Conservation (phyloP, 2,113 vertebrate species). For the Oncorhynchus tshawytscha region DNA sequence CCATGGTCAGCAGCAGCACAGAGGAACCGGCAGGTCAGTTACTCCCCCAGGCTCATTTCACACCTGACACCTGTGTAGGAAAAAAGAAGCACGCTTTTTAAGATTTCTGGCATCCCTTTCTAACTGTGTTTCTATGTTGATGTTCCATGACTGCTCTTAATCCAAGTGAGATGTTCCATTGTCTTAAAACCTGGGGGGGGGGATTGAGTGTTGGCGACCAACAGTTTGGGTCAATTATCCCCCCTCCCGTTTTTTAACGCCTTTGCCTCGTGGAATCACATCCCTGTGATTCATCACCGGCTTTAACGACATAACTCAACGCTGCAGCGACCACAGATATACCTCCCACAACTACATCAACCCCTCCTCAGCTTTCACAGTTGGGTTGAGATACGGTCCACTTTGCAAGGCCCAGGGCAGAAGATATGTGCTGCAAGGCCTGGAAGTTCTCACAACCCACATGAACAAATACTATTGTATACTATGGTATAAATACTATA, state of each 20-base stretch:
- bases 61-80: not conserved
- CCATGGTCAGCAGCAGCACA: slow-evolving; percentile 80
- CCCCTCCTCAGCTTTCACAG: slow-evolving; percentile 9
- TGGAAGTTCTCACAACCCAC: too few species aligned
- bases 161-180: slow-evolving; percentile 49
- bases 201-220: slow-evolving; percentile 47
- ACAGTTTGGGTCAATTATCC: slow-evolving; percentile 46
- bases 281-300: slow-evolving; percentile 50
- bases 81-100: not conserved
- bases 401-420: slow-evolving; percentile 2
- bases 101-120: slow-evolving; percentile 53
- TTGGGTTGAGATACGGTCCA: not conserved
- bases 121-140: slow-evolving; percentile 59
- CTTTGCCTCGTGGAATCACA: slow-evolving; percentile 4
- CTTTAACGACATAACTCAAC: slow-evolving; percentile 36
- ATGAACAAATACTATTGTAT: too few species aligned
- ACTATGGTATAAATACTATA: too few species aligned
- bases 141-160: slow-evolving; percentile 31
- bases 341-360: slow-evolving; percentile 19
- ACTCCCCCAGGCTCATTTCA: slow-evolving; percentile 27
- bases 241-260: not conserved
- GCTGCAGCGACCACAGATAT: slow-evolving; percentile 6
- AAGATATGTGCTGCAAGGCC: not conserved
- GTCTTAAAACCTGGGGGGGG: slow-evolving; percentile 52
- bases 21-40: slow-evolving; percentile 87